These are phyloP conservation scores for Cercopithecus hamlyni DNA, from an alignment of 2,797 vertebrate genomes.

Conservation along the genomic window DNA sequence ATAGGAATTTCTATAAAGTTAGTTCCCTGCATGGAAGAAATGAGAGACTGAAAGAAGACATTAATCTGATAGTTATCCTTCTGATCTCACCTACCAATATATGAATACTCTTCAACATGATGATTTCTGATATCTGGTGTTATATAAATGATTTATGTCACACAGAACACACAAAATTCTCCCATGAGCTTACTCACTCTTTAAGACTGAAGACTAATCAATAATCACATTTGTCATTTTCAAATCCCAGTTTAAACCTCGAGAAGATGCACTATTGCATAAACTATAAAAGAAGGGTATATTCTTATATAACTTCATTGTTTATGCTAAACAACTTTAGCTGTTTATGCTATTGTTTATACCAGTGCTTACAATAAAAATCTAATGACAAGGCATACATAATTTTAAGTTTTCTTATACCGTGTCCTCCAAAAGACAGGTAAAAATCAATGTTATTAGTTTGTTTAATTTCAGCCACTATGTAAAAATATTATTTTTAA, in stretches of 20 bases:
- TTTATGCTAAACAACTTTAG: neutral
- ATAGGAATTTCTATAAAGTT: neutral
- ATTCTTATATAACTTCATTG: neutral
- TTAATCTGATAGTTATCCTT: neutral
- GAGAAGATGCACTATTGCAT: neutral
- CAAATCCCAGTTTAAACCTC: neutral
- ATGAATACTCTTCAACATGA: neutral
- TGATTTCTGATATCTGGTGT: neutral
- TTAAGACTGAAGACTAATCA: neutral
- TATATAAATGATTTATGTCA: neutral
- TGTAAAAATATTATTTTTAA: neutral
- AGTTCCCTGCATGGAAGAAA: neutral
- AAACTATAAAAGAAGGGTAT: neutral
- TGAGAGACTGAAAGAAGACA: neutral
- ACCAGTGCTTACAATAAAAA: neutral
- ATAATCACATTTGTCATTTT: neutral
- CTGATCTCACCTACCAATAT: neutral
- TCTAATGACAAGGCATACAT: neutral
- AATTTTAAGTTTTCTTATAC: neutral
- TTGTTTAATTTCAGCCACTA: neutral
- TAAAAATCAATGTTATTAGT: neutral
- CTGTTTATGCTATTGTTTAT: neutral
- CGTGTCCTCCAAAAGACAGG: neutral
- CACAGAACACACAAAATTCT: neutral
- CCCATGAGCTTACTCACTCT: neutral